Base-by-base conservation (phyloP, 2,113 vertebrate genomes). In the Oreochromis spilurus region DNA sequence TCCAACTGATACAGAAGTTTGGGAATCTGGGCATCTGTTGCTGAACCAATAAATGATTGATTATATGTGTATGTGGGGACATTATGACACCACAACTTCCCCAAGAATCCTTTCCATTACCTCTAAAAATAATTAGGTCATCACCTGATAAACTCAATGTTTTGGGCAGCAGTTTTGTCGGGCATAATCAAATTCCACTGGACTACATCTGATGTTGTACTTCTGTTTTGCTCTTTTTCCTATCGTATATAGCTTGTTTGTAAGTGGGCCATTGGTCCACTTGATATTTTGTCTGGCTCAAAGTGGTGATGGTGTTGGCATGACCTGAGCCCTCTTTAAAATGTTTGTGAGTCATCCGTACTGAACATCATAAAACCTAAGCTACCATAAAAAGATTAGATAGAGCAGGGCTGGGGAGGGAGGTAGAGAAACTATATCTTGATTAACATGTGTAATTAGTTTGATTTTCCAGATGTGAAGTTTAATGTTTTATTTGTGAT, bases 1-100 rank as follows among this genome's bases (percentile, higher is more conserved):
- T 16, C 38, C 78, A 67, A 17, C 60, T 82, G 75, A 53, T 43
- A 17, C 5, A 72, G 60, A 79, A 57, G 55, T 82, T 89, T 85
- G 65, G 40, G 60, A 62, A 29, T 53, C 3, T n/a, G 81, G n/a
- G 36, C 67, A 57, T 84, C 67, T 83, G 62, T 81, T 78, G 58
- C 62, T 50, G 24, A 50, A 34, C 31, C n/a, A 40, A 55, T 72
- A 9, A 21, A 67, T 11, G 17, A 70, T 53, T 79, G 26, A 58
- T 19, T 50, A 53, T 21, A 11, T 48, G n/a, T 65, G 36, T 48
- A 24, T 38, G 6, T 48, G 36, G n/a, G 11, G 62, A 40, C 62
- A 38, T 67, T 40, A 67, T 67, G 19, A 67, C 62, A 40, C 19
- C 62, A 40, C 36, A 21, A 0, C 62, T 40, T 67, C 36, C 36